Percentiles rank a stretch among this genome's conserved stretches.
phyloP scores from a whole-genome alignment of 35 echinoderm and acorn worm genomes.

The Chiridota heheva region DNA sequence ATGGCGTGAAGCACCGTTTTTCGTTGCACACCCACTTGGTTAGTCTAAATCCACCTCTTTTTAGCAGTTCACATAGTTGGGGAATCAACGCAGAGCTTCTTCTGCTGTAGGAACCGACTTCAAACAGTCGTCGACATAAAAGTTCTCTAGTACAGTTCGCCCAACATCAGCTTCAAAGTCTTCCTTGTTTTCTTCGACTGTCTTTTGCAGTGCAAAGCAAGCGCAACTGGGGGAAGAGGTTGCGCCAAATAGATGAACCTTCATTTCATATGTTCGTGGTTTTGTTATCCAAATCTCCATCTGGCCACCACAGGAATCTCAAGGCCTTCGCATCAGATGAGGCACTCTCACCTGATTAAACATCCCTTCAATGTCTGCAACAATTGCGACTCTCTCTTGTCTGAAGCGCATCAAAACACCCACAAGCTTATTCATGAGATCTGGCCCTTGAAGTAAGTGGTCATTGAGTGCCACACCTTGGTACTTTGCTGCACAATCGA shows the following conservation, averaged over 20 bases:
- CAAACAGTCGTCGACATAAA: constrained; percentile 57
- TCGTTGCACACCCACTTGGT: constrained; percentile 43
- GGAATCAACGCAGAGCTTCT: constrained; percentile 28
- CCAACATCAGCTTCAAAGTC: background rate
- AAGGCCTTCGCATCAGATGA: constrained; percentile 17
- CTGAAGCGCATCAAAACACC: constrained; percentile 46
- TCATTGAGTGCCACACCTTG: constrained; percentile 52
- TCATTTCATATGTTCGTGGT: constrained; percentile 38
- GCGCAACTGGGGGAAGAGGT: constrained; percentile 43
- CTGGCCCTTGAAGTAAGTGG: constrained; percentile 47
- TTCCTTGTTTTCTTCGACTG: constrained; percentile 36
- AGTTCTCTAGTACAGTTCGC: constrained; percentile 1
- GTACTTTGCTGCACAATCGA: constrained; percentile 56
- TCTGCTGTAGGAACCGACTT: background rate
- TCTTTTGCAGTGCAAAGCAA: constrained; percentile 34
- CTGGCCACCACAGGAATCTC: constrained; percentile 61
- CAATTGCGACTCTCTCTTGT: constrained; percentile 31
- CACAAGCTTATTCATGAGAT: constrained; percentile 50
- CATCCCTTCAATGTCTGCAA: constrained; percentile 50
- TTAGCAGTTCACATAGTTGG: background rate
- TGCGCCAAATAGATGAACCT: constrained; percentile 55
- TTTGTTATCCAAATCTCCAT: constrained; percentile 24
- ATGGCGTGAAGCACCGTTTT: background rate
- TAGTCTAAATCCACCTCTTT: constrained; percentile 39
- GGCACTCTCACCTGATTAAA: constrained; percentile 59